phyloP scores from a whole-genome alignment of 2,888 invertebrate genomes.

The Phytoseiulus persimilis region DNA sequence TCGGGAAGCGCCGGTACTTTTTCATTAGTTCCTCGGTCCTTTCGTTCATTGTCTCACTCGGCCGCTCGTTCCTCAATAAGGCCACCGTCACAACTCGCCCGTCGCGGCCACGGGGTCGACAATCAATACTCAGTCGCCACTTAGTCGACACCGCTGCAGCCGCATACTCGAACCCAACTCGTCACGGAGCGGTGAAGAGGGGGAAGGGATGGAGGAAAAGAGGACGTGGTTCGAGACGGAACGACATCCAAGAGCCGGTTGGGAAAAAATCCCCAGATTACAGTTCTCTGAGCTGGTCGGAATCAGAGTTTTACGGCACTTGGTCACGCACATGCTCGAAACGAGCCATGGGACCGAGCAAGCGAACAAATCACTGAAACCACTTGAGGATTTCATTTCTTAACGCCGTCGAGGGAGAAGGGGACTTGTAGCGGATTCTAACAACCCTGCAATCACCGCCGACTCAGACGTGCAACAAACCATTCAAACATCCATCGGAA shows the following conservation, averaged over 20 bases:
- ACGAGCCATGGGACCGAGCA: neutral
- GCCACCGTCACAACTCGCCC: neutral
- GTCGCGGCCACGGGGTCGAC: neutral
- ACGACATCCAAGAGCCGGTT: neutral
- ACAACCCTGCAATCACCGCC: neutral
- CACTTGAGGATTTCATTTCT: slow-evolving; percentile 25
- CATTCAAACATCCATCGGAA: neutral
- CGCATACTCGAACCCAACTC: neutral
- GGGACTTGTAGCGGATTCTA: neutral
- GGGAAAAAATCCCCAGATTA: neutral
- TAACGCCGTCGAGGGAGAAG: neutral
- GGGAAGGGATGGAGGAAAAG: neutral
- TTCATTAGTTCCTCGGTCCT: neutral
- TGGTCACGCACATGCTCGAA: slow-evolving; percentile 24
- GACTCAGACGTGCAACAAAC: neutral
- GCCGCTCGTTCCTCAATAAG: neutral
- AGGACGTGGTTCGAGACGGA: neutral
- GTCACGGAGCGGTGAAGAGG: neutral
- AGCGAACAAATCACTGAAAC: slow-evolving; percentile 5
- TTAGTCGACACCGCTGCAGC: neutral
- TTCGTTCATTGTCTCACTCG: neutral
- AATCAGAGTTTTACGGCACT: slow-evolving; percentile 36
- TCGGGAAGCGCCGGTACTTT: neutral
- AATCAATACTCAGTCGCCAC: neutral
- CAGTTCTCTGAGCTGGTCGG: neutral